Evolutionary conservation across 2,888 invertebrate genomes (phyloP).

Genomic region (Notodonta ziczac): DNA sequence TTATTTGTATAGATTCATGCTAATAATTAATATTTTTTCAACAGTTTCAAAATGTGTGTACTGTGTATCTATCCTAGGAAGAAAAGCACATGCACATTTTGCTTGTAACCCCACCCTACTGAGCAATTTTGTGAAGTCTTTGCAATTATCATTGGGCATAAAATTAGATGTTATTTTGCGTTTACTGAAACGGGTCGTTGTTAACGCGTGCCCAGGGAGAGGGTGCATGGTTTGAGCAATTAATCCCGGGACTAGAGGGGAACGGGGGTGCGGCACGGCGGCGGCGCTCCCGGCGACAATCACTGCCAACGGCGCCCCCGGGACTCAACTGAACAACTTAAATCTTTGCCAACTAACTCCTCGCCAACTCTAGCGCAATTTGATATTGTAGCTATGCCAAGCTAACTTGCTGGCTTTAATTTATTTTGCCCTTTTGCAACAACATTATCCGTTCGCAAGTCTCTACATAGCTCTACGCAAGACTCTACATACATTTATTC

Average conservation of each 20-base stretch:
- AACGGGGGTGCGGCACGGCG: slow-evolving; percentile 33
- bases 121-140: slow-evolving; percentile 37
- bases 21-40: too few relatives aligned
- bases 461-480: not conserved
- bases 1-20: too few relatives aligned
- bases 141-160: slow-evolving; percentile 71
- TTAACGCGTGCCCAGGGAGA: slow-evolving; percentile 77
- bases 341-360: slow-evolving; percentile 75
- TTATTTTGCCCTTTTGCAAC: slow-evolving; percentile 2
- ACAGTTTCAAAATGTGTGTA: too few relatives aligned
- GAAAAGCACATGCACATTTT: slow-evolving; percentile 6
- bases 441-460: not conserved
- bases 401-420: slow-evolving; percentile 7
- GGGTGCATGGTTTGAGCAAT: slow-evolving; percentile 74
- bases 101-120: slow-evolving; percentile 12
- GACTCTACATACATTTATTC: not conserved
- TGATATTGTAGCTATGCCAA: slow-evolving; percentile 42
- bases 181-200: slow-evolving; percentile 64
- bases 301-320: slow-evolving; percentile 74
- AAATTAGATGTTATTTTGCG: slow-evolving; percentile 78
- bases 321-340: slow-evolving; percentile 73
- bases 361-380: slow-evolving; percentile 43
- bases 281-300: slow-evolving; percentile 74
- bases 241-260: slow-evolving; percentile 59
- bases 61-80: too few relatives aligned